Evolutionary conservation across 2,797 vertebrate genomes (phyloP).

Genomic region (Octomys mimax): DNA sequence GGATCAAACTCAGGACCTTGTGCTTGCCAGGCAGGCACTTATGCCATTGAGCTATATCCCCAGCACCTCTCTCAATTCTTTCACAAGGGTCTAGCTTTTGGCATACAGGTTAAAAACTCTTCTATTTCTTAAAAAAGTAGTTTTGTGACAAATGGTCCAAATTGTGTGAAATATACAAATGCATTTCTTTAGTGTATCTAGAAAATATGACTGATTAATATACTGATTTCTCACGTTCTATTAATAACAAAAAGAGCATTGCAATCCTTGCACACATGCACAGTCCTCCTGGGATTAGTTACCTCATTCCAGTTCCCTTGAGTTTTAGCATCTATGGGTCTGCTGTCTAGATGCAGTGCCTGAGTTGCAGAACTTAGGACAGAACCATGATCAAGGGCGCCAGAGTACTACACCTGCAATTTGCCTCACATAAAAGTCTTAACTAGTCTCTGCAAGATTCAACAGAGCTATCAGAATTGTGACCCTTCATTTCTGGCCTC

Average conservation of each 20-base stretch:
- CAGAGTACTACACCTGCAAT: background rate
- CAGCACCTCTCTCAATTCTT: background rate
- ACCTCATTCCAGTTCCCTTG: background rate
- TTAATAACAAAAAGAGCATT: background rate
- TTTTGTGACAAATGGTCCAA: background rate
- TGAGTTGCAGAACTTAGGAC: background rate
- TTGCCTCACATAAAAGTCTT: background rate
- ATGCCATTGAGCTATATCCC: no score
- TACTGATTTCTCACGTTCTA: background rate
- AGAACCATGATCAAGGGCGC: background rate
- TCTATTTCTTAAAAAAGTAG: background rate
- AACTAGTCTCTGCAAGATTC: background rate
- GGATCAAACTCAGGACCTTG: no score
- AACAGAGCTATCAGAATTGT: background rate
- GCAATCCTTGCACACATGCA: background rate
- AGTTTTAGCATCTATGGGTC: background rate
- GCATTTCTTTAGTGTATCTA: background rate
- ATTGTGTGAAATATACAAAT: background rate
- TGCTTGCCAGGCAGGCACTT: no score
- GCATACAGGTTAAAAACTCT: background rate
- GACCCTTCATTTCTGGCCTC: background rate
- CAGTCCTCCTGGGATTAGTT: background rate
- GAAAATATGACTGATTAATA: background rate
- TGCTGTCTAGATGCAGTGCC: background rate
- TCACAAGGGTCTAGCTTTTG: conserved; percentile 2